Conservation (phyloP, 2,888 invertebrate genomes). For the Philhelius pedissequus region DNA sequence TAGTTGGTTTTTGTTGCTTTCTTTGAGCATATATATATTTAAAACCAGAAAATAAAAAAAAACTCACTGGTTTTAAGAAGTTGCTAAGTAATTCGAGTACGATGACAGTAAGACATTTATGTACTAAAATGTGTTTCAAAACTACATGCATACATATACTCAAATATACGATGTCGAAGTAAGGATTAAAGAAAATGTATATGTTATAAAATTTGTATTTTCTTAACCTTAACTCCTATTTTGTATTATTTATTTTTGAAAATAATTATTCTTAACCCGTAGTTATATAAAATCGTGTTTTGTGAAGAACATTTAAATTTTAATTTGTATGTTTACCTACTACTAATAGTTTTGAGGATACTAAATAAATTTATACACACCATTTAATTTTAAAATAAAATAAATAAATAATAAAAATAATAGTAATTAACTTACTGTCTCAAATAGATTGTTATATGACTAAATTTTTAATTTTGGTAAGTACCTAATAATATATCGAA, state of each 20-base stretch:
- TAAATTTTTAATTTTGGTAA: too few relatives aligned
- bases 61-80: neutral
- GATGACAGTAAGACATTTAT: slow-evolving; percentile 9
- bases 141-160: neutral
- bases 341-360: neutral
- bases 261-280: slow-evolving; percentile 19
- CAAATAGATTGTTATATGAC: slow-evolving; percentile 4
- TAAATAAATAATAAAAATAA: slow-evolving; percentile 46
- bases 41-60: neutral
- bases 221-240: neutral
- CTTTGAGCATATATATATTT: slow-evolving; percentile 3
- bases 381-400: slow-evolving; percentile 55
- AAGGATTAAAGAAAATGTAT: slow-evolving; percentile 5
- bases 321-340: neutral
- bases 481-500: too few relatives aligned
- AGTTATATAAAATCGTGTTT: slow-evolving; percentile 52
- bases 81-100: neutral
- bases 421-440: slow-evolving; percentile 53
- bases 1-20: slow-evolving; percentile 41
- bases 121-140: slow-evolving; percentile 11
- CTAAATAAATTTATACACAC: slow-evolving; percentile 30
- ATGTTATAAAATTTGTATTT: neutral
- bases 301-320: neutral
- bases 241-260: slow-evolving; percentile 15
- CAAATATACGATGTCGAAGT: neutral